A percentile compares a stretch with the other conserved stretches of the same genome.
Conservation (phyloP, 2,888 invertebrate genomes). For the Drosophila phalerata region DNA sequence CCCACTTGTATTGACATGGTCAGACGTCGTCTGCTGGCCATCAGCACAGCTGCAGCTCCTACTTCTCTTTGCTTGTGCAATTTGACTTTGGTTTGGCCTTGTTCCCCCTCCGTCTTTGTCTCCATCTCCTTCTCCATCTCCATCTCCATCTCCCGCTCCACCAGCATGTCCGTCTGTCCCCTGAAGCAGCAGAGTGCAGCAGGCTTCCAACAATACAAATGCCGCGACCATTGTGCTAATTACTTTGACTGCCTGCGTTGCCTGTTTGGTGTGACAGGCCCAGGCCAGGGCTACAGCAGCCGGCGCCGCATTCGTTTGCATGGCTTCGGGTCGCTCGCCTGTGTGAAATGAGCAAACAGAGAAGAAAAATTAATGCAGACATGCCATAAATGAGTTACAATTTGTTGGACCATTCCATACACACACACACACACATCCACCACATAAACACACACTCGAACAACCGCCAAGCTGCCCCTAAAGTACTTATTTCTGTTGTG, state of each 20-base stretch:
- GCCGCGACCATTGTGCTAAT: constrained; percentile 82
- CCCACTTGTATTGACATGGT: constrained; percentile 74
- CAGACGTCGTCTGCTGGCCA: constrained; percentile 28
- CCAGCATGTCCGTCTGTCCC: constrained; percentile 30
- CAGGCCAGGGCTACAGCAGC: constrained; percentile 76
- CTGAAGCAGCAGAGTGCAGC: constrained; percentile 66
- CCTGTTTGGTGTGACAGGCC: constrained; percentile 76
- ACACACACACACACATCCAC: constrained; percentile 3
- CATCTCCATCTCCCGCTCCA: constrained; percentile 14
- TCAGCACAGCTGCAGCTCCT: constrained; percentile 9
- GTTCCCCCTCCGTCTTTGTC: constrained; percentile 17
- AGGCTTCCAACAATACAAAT: constrained; percentile 78
- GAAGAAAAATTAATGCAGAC: constrained; percentile 60
- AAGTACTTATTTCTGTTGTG: constrained; percentile 51
- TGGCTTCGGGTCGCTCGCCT: constrained; percentile 92
- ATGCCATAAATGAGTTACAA: constrained; percentile 76
- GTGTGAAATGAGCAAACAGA: constrained; percentile 84
- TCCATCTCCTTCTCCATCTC: constrained; percentile 10
- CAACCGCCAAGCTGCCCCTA: constrained; percentile 14
- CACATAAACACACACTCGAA: not conserved
- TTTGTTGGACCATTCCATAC: constrained; percentile 54
- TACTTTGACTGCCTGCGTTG: constrained; percentile 79
- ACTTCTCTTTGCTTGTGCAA: constrained; percentile 15
- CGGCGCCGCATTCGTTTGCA: constrained; percentile 90
- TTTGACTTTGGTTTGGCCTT: constrained; percentile 50